phyloP scores from a whole-genome alignment of 2,888 invertebrate genomes.

The Ornithoptera priamus region DNA sequence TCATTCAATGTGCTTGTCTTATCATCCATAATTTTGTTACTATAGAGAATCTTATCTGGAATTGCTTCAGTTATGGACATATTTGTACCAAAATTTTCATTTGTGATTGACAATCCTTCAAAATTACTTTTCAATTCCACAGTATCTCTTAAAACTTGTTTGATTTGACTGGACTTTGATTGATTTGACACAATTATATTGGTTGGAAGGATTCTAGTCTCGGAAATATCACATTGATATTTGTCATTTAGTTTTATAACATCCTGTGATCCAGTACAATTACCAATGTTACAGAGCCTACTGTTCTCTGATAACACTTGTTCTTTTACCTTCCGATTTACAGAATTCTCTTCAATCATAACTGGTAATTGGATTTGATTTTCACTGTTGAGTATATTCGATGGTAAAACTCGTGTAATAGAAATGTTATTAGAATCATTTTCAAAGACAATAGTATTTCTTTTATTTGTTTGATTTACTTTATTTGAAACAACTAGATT shows the following conservation, averaged over 20 bases:
- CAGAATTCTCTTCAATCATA: not conserved
- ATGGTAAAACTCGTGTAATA: constrained; percentile 40
- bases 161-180: too few species aligned
- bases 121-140: not conserved
- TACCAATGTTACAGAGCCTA: constrained; percentile 30
- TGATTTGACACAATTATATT: constrained; percentile 8
- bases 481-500: constrained; percentile 30
- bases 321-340: constrained; percentile 33
- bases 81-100: constrained; percentile 3
- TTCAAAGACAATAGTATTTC: constrained; percentile 36
- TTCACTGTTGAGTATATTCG: constrained; percentile 31
- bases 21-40: not conserved
- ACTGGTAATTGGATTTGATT: constrained; percentile 29
- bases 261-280: not conserved
- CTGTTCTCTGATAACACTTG: constrained; percentile 9
- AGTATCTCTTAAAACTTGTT: not conserved
- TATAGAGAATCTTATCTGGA: constrained; percentile 32
- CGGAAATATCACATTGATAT: constrained; percentile 8
- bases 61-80: constrained; percentile 41
- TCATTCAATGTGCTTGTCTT: constrained; percentile 31
- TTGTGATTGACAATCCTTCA: not conserved
- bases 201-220: constrained; percentile 1
- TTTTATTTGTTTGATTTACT: constrained; percentile 29
- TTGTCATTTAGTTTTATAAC: not conserved
- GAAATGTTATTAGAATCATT: constrained; percentile 36